These are phyloP conservation scores for Hycleus cichorii DNA, from an alignment of 1,140 invertebrate species.

Conservation along the genomic window DNA sequence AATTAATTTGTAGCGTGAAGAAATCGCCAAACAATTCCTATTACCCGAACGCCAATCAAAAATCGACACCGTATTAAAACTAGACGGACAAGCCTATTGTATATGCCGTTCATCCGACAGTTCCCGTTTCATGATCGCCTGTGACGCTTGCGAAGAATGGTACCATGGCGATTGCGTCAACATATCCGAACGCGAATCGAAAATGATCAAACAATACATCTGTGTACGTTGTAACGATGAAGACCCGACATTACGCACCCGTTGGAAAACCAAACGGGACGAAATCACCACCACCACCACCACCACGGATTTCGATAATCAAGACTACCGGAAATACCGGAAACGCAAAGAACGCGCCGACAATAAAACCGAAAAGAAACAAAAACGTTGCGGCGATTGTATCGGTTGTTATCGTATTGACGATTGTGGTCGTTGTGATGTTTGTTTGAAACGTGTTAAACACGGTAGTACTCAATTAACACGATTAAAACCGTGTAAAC, in stretches of 20 bases:
- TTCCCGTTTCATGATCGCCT: conserved; percentile 94
- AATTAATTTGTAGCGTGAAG: conserved; percentile 61
- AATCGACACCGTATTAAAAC: conserved; percentile 79
- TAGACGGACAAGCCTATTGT: conserved; percentile 87
- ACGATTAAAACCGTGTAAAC: conserved; percentile 65
- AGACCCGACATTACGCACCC: conserved; percentile 72
- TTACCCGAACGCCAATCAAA: conserved; percentile 86
- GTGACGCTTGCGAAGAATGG: conserved; percentile 97
- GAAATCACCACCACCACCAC: conserved; percentile 18
- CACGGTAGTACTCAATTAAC: conserved; percentile 50
- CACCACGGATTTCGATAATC: conserved; percentile 34
- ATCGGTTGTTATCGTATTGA: conserved; percentile 69
- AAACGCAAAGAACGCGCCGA: conserved; percentile 43
- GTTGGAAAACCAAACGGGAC: conserved; percentile 64
- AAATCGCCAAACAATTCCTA: conserved; percentile 84
- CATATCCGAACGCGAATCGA: conserved; percentile 87
- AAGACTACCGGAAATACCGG: conserved; percentile 40
- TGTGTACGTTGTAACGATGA: conserved; percentile 78
- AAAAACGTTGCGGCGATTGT: conserved; percentile 71
- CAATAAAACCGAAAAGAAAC: conserved; percentile 34
- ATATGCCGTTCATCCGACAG: conserved; percentile 90
- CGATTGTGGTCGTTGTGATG: conserved; percentile 82
- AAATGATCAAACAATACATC: conserved; percentile 89
- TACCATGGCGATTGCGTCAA: conserved; percentile 97
- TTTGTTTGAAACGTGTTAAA: conserved; percentile 73